Conservation (phyloP, 2,888 invertebrate species). For the Calephelis perditalis region DNA sequence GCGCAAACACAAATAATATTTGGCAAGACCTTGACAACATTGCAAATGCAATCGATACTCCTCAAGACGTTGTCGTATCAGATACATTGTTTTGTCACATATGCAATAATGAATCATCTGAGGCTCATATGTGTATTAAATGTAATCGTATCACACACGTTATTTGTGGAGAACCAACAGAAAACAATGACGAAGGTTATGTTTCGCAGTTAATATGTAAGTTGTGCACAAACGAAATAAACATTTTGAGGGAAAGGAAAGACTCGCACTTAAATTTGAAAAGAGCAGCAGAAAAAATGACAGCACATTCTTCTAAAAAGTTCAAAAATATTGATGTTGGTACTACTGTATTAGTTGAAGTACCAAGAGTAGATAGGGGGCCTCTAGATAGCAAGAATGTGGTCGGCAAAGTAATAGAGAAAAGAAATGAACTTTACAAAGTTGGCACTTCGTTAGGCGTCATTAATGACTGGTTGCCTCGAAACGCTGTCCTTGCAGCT, state of each 20-base stretch:
- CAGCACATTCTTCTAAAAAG: not conserved
- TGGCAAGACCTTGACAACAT: too few species aligned
- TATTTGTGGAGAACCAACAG: not conserved
- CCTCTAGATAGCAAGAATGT: not conserved
- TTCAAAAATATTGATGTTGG: not conserved
- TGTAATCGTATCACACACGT: not conserved
- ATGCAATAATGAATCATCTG: conserved; percentile 1
- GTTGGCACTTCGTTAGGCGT: not conserved
- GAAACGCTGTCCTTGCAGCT: not conserved
- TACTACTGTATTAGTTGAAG: not conserved
- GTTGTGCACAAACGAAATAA: not conserved
- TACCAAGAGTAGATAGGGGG: not conserved
- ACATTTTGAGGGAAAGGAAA: not conserved
- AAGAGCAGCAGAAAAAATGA: conserved; percentile 2
- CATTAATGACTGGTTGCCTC: not conserved
- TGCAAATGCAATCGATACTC: too few species aligned
- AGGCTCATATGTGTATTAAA: not conserved
- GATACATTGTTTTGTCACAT: not conserved
- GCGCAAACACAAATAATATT: not conserved
- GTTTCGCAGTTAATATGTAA: not conserved
- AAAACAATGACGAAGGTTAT: not conserved
- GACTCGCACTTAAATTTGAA: not conserved
- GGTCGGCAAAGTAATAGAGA: not conserved
- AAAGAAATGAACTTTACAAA: not conserved
- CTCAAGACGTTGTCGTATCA: too few species aligned